Percentiles rank a stretch among this genome's conserved stretches.
Conservation (phyloP, 1,140 invertebrate genomes). For the Cherax quadricarinatus region DNA sequence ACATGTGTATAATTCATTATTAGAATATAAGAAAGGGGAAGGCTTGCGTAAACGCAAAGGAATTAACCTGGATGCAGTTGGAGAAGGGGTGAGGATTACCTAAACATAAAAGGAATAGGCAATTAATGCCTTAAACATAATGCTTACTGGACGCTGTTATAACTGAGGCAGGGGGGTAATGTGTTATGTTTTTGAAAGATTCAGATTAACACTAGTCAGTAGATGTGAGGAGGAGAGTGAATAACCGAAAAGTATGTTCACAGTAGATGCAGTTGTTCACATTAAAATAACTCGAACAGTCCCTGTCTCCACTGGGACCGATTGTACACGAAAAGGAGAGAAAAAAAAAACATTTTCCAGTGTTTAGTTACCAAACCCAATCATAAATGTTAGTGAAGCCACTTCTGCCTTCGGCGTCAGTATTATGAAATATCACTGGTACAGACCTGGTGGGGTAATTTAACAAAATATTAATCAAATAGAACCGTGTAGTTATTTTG, state of each 20-base stretch:
- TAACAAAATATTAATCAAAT: neutral
- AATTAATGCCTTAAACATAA: too few relatives aligned
- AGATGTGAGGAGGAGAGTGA: neutral
- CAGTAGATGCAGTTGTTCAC: neutral
- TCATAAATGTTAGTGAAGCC: conserved; percentile 5
- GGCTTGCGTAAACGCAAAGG: too few relatives aligned
- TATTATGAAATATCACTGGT: neutral
- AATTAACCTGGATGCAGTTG: too few relatives aligned
- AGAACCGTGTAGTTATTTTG: neutral
- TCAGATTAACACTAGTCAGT: neutral
- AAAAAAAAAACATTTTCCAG: neutral
- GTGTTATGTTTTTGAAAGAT: neutral
- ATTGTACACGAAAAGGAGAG: neutral
- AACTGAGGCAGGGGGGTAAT: too few relatives aligned
- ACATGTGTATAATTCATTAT: too few relatives aligned
- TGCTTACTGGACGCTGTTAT: too few relatives aligned
- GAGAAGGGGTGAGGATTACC: too few relatives aligned
- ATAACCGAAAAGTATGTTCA: neutral
- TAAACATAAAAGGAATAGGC: too few relatives aligned
- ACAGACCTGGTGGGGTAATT: neutral
- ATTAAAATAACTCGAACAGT: neutral
- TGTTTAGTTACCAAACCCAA: neutral
- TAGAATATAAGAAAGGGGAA: too few relatives aligned
- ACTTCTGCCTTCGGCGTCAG: neutral
- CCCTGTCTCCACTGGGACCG: neutral